phyloP scores from a whole-genome alignment of 2,113 vertebrate species.

The Glaucidium brasilianum region DNA sequence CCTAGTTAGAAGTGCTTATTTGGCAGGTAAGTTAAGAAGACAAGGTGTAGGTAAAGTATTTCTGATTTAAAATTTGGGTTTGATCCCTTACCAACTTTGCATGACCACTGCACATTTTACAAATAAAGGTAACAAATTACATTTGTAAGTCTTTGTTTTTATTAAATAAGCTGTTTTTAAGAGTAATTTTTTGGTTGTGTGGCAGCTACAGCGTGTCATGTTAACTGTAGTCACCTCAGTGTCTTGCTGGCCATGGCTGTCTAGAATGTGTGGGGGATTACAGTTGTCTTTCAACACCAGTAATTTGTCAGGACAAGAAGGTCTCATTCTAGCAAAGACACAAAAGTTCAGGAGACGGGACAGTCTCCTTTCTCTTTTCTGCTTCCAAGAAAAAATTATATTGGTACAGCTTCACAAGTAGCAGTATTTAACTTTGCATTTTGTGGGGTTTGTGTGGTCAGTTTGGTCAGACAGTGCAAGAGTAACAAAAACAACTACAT shows the following conservation, averaged over 20 bases:
- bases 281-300: not conserved
- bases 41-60: not conserved
- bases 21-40: not conserved
- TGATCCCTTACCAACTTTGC: not conserved
- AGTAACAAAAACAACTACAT: not conserved
- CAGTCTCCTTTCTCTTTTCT: not conserved
- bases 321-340: slow-evolving; percentile 7
- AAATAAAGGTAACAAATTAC: not conserved
- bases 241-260: not conserved
- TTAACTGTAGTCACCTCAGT: not conserved
- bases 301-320: not conserved
- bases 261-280: not conserved
- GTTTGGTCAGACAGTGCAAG: not conserved
- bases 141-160: not conserved
- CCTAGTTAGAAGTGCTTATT: not conserved
- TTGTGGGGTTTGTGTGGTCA: not conserved
- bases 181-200: not conserved
- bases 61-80: not conserved
- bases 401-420: not conserved
- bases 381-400: slow-evolving; percentile 36
- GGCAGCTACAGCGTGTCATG: not conserved
- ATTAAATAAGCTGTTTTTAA: not conserved
- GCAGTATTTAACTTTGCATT: not conserved
- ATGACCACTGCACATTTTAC: not conserved
- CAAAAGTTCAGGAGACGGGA: not conserved